Evolutionary conservation across 2,113 vertebrate genomes (phyloP).

Genomic region (Hiodon alosoides): DNA sequence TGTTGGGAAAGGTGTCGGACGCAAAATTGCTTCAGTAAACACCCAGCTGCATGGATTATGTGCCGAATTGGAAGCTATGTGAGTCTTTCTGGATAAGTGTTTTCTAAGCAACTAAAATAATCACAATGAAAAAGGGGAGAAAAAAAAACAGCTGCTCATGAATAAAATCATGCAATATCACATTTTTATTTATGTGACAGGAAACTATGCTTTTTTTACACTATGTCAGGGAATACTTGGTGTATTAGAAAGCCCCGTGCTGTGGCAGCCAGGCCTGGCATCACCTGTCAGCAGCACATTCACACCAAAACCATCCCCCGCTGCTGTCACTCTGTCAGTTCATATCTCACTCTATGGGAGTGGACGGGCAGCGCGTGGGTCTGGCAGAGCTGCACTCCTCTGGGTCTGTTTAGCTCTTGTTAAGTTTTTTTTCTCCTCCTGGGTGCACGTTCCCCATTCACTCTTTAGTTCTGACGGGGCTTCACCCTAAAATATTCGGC

Average conservation of each 20-base stretch:
- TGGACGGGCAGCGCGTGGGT: not conserved
- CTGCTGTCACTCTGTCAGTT: slow-evolving; percentile 1
- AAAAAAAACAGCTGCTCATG: not conserved
- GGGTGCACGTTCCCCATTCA: not conserved
- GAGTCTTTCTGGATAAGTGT: too few relatives aligned
- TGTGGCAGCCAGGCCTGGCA: not conserved
- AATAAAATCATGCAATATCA: not conserved
- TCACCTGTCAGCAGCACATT: slow-evolving; percentile 2
- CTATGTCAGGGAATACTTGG: not conserved
- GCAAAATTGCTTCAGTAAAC: too few relatives aligned
- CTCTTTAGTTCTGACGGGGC: not conserved
- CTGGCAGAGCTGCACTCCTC: not conserved
- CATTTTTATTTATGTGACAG: not conserved
- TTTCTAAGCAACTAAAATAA: too few relatives aligned
- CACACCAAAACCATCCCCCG: not conserved
- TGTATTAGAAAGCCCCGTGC: not conserved
- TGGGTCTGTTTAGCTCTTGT: not conserved
- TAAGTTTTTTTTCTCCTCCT: not conserved
- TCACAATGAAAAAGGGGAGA: not conserved
- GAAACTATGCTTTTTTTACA: not conserved
- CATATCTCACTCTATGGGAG: not conserved
- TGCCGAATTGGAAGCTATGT: too few relatives aligned
- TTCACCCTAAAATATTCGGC: slow-evolving; percentile 7
- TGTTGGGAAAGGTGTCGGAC: too few relatives aligned
- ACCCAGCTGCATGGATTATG: too few relatives aligned